phyloP scores from a whole-genome alignment of 2,888 invertebrate genomes.

The Sphinx pinastri region DNA sequence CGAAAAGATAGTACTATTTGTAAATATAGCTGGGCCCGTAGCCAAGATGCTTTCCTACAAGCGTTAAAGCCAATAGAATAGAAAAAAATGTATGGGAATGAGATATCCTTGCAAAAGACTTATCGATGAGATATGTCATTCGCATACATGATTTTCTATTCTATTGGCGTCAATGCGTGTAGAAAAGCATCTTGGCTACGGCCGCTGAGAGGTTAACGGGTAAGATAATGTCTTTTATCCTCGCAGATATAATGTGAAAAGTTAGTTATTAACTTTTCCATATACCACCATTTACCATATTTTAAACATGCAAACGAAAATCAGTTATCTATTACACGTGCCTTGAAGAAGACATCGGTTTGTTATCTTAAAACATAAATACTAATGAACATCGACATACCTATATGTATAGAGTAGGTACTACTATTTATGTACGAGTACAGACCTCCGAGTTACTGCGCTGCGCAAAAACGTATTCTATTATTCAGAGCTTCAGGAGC shows the following conservation, averaged over 20 bases:
- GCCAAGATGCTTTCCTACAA: too few species aligned
- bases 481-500: constrained; percentile 44
- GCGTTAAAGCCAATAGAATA: too few species aligned
- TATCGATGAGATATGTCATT: too few species aligned
- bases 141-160: too few species aligned
- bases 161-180: too few species aligned
- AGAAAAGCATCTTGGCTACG: too few species aligned
- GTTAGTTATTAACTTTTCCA: not conserved
- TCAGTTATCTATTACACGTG: not conserved
- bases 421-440: constrained; percentile 14
- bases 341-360: not conserved
- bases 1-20: too few species aligned
- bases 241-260: not conserved
- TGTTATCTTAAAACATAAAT: constrained; percentile 19
- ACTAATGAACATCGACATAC: constrained; percentile 12
- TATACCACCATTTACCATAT: too few species aligned
- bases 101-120: too few species aligned
- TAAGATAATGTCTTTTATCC: not conserved
- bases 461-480: constrained; percentile 42
- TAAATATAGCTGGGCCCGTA: too few species aligned
- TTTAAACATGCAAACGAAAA: not conserved
- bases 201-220: too few species aligned
- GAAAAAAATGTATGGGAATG: too few species aligned
- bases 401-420: constrained; percentile 16
- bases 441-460: constrained; percentile 39